Base-by-base conservation (phyloP, 1,140 invertebrate genomes). In the Mizuhopecten yessoensis region DNA sequence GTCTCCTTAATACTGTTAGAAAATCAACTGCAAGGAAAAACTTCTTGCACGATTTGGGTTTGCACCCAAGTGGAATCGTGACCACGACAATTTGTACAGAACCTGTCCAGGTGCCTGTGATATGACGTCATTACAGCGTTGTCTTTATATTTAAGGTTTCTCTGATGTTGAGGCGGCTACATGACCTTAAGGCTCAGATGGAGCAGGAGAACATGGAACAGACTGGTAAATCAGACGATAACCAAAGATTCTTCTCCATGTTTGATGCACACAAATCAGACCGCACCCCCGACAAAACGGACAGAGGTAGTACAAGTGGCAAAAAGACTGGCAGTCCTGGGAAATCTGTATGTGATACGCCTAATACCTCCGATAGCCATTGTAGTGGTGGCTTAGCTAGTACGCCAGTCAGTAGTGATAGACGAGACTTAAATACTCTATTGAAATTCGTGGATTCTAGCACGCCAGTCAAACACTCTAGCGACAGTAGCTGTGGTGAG, bases 121-220 rank as follows among this genome's bases (percentile, higher is more conserved):
- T 5, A 5, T 39, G 36, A 39, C 5, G 5, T 39, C 36, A 7
- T 39, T 39, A 7, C 36, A 7, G 36, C 13, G 36, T 39, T 39
- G 88, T 34, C 36, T 45, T 90, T 42, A 87, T 17, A n/a, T 93
- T 89, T 20, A 90, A 96, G 96, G 95, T 99, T 34, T 98, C 98
- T 1, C 96, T 99, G 29, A 98, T 99, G 98, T 96, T 99, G 87
- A 97, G 98, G 95, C 97, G 98, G 91, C 97, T 99, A 90, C 98
- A 98, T 95, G 97, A 97, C 86, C 96, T 99, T 29, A 91, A 93
- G 45, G 96, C 96, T 90, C 96, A 97, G 90, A 96, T 96, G 87
- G 96, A 97, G 42, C 94, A 96, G 11, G 94, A 95, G 36, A 93
- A 92, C 15, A 92, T 92, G 88, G 91, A 94, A 34, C 93, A 93